Base-by-base conservation (phyloP, 30 jellyfish, hydroid and myxozoan genomes). In the Turritopsis rubra region DNA sequence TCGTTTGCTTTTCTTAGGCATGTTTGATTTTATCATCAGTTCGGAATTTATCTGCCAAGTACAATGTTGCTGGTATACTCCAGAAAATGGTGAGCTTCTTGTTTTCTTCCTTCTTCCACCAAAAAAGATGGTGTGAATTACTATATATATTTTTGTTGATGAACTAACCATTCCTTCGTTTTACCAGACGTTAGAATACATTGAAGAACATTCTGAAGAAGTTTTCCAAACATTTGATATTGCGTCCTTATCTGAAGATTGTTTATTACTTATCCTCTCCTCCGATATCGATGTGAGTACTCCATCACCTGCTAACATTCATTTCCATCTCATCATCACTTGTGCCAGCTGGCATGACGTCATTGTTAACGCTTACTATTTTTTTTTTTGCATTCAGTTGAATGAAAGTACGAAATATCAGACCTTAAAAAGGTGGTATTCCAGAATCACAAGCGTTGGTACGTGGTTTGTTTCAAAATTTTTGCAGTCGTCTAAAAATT, bases 241-340 rank as follows among this genome's bases (percentile, higher is more conserved):
- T 41, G 96, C 96, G 26, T 83, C 99, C 1, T 54, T 93, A 16
- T 83, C 99, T 19, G 99, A 93, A 72, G 99, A 93, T 73, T 93
- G 99, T 68, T 83, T 93, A 5, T 78, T 88, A 3, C 80, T 77
- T 24, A 77, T 93, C 23, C 89, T 93, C 17, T 80, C 96, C 7
- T 71, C 83, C 54, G 66, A 83, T 41, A 23, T 83, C 22, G 72
- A 72, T 65, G 90, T 83, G 54, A 28, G 85, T 78, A 0, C 28
- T 1, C 21, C 73, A n/a, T n/a, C n/a, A n/a, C n/a, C n/a, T n/a
- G n/a, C 60, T 13, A 41, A 3, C 60, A 41, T 41, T 13, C 60
- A 3, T 41, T 28, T 5, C 60, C 27, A 22, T n/a, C 8, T 16
- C 5, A 68, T 16, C 5, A 8, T 21, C 30, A 68, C 13, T 23